A percentile compares a stretch with the other conserved stretches of the same genome.
phyloP scores from a whole-genome alignment of 2,888 invertebrate genomes.

The Latrodectus hesperus region DNA sequence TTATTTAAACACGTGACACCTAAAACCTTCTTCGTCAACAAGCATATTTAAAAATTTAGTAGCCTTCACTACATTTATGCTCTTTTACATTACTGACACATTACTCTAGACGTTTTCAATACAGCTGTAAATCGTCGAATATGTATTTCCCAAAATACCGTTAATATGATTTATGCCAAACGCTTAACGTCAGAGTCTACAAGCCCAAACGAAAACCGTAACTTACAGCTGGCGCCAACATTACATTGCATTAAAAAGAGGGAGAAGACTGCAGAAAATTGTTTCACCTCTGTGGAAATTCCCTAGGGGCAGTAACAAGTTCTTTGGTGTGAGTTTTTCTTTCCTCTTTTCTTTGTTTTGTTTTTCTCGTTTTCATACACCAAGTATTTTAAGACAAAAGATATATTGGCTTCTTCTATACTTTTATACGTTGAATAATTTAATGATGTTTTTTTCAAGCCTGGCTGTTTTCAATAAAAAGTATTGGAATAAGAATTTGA shows the following conservation, averaged over 20 bases:
- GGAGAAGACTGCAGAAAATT: constrained; percentile 44
- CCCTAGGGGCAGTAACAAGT: constrained; percentile 32
- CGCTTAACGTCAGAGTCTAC: constrained; percentile 53
- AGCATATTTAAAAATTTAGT: too few relatives aligned
- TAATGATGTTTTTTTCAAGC: background rate
- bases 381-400: constrained; percentile 8
- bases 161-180: constrained; percentile 56
- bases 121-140: constrained; percentile 34
- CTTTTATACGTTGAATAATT: background rate
- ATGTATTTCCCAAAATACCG: constrained; percentile 47
- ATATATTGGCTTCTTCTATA: background rate
- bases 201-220: constrained; percentile 55
- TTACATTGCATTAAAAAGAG: constrained; percentile 53
- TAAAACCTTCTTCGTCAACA: too few relatives aligned
- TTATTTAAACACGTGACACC: too few relatives aligned
- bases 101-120: background rate
- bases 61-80: background rate
- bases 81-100: background rate
- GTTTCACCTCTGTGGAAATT: constrained; percentile 40
- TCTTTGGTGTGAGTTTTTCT: constrained; percentile 19
- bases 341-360: background rate
- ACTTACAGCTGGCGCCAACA: constrained; percentile 55
- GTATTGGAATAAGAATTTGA: too few relatives aligned
- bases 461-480: background rate
- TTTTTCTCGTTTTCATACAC: background rate